Conservation (phyloP, 2,113 vertebrate genomes). For the Menura novaehollandiae region DNA sequence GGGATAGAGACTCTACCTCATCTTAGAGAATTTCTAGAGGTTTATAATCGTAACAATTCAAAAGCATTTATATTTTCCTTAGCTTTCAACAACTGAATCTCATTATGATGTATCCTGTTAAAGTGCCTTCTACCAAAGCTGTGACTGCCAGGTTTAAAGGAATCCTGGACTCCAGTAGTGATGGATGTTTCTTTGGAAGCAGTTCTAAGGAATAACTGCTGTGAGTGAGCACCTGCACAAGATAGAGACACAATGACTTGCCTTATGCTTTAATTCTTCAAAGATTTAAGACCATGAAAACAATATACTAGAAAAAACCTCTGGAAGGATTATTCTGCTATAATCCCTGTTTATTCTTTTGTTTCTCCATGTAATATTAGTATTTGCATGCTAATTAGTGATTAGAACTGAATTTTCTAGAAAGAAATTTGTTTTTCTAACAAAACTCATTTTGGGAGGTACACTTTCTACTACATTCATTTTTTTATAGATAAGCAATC, state of each 20-base stretch:
- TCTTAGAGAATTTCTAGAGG: background rate
- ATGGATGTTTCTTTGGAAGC: background rate
- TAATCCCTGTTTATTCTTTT: slow-evolving; percentile 7
- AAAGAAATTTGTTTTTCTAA: background rate
- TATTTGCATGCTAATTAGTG: slow-evolving; percentile 26
- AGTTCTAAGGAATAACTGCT: background rate
- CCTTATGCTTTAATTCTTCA: background rate
- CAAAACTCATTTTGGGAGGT: background rate
- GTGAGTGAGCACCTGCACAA: background rate
- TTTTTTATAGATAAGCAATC: background rate
- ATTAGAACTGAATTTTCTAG: background rate
- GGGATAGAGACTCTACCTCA: background rate
- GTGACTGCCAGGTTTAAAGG: background rate
- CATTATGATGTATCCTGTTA: background rate
- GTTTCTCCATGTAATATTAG: background rate
- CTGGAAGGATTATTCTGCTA: background rate
- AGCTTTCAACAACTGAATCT: background rate
- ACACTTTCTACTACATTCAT: background rate
- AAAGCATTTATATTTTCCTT: background rate
- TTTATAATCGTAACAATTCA: background rate
- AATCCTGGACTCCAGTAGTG: background rate
- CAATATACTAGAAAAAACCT: background rate
- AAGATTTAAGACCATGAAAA: background rate
- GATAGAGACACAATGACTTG: background rate
- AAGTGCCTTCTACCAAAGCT: background rate